A percentile compares a stretch with the other conserved stretches of the same genome.
Evolutionary conservation across 2,797 vertebrate species (phyloP).

Genomic region (Hephaestus fuliginosus): DNA sequence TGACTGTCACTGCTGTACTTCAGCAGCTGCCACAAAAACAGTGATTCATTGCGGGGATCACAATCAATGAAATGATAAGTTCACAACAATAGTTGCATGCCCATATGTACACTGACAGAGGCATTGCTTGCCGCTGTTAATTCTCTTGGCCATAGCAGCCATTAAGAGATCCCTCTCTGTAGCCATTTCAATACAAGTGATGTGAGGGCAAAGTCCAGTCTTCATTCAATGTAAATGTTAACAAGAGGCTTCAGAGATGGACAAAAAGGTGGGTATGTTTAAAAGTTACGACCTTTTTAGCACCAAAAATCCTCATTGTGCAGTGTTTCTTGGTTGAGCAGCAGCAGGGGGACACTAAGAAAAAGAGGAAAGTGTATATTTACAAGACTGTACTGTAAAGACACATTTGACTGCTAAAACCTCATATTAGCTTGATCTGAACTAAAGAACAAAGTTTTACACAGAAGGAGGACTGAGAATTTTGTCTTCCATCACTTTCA

Average conservation of each 20-base stretch:
- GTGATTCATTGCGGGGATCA: neutral
- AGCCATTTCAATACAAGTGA: neutral
- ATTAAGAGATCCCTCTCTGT: neutral
- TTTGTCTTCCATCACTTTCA: neutral
- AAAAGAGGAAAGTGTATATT: neutral
- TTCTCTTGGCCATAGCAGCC: neutral
- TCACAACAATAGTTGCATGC: neutral
- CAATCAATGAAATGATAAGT: constrained; percentile 34
- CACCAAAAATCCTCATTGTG: neutral
- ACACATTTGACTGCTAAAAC: neutral
- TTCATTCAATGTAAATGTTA: neutral
- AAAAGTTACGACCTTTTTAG: neutral
- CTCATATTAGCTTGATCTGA: neutral
- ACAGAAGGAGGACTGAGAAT: neutral
- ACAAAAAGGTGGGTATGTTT: neutral
- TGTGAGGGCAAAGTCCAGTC: neutral
- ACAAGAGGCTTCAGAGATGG: neutral
- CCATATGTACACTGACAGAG: constrained; percentile 1
- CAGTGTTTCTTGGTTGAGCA: neutral
- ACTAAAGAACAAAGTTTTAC: neutral
- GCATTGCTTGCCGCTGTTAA: constrained; percentile 18
- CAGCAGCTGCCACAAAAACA: constrained; percentile 10
- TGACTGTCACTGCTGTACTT: constrained; percentile 18
- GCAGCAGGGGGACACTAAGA: neutral
- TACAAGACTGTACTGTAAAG: neutral